These are phyloP conservation scores for Bombyx huttoni DNA, from an alignment of 2,888 invertebrate genomes.

Conservation along the genomic window DNA sequence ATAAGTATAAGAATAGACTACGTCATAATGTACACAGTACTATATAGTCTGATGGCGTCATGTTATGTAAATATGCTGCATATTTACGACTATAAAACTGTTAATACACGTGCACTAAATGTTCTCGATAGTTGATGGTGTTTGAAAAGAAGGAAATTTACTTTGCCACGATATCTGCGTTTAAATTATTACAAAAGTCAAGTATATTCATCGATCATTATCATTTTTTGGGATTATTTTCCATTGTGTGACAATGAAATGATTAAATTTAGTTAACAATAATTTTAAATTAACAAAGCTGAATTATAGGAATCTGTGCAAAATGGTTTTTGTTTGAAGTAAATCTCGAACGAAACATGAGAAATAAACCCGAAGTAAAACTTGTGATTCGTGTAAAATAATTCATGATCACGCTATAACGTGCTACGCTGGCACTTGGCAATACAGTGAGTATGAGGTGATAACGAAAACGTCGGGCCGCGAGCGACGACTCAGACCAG, in stretches of 20 bases:
- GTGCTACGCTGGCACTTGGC: background rate
- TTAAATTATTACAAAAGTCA: too few relatives aligned
- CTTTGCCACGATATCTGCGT: too few relatives aligned
- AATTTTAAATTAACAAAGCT: too few relatives aligned
- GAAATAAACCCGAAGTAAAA: background rate
- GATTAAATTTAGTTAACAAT: too few relatives aligned
- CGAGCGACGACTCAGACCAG: constrained; percentile 10
- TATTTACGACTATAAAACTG: constrained; percentile 19
- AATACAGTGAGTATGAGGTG: constrained; percentile 10
- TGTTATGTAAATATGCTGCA: constrained; percentile 26
- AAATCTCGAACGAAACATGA: background rate
- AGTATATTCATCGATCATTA: too few relatives aligned
- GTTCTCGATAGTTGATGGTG: too few relatives aligned
- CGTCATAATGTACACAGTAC: constrained; percentile 1
- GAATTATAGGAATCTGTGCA: too few relatives aligned
- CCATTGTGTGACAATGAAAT: too few relatives aligned
- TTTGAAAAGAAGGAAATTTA: too few relatives aligned
- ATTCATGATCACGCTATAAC: background rate
- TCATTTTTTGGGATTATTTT: too few relatives aligned
- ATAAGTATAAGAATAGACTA: background rate
- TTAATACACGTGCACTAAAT: background rate
- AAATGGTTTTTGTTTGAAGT: background rate
- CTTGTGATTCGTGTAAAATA: background rate
- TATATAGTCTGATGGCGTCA: constrained; percentile 30
- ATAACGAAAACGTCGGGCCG: constrained; percentile 13